Evolutionary conservation across 2,113 vertebrate species (phyloP).

Genomic region (Bagarius yarrelli): DNA sequence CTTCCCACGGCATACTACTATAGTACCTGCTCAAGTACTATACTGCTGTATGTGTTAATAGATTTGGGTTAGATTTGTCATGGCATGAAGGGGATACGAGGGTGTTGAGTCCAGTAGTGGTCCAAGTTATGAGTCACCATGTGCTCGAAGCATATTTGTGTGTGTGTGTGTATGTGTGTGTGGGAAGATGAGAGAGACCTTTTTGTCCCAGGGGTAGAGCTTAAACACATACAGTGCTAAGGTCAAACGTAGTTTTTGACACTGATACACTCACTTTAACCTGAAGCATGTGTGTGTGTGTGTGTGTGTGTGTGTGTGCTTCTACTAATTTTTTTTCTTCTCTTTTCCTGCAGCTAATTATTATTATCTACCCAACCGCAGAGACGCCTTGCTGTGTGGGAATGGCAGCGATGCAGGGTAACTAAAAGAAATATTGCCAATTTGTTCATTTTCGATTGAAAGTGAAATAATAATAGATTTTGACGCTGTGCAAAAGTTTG

Average conservation of each 20-base stretch:
- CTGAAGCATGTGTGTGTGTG: constrained; percentile 16
- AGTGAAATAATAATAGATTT: not conserved
- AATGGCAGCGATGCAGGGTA: constrained; percentile 93
- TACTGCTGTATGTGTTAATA: not conserved
- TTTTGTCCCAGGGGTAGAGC: not conserved
- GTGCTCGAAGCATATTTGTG: constrained; percentile 11
- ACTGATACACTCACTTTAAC: constrained; percentile 38
- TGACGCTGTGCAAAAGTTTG: not conserved
- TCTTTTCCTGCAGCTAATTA: constrained; percentile 76
- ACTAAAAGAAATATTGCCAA: constrained; percentile 56
- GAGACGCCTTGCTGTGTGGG: constrained; percentile 93
- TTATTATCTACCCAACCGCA: constrained; percentile 85
- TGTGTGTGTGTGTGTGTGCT: constrained; percentile 19
- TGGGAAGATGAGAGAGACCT: constrained; percentile 1
- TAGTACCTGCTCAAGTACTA: too few species aligned
- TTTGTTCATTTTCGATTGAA: not conserved
- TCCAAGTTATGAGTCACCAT: constrained; percentile 37
- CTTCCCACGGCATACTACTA: too few species aligned
- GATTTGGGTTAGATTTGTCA: constrained; percentile 9
- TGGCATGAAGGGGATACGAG: not conserved
- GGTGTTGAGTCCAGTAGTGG: constrained; percentile 10
- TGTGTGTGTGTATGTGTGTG: constrained; percentile 18
- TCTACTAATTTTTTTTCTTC: not conserved
- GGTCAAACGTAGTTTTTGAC: constrained; percentile 26
- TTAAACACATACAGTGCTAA: constrained; percentile 11